Percentiles rank a stretch among this genome's conserved stretches.
These are phyloP conservation scores for Porites evermanni DNA, from an alignment of 92 coral and sea anemone genomes.

Conservation along the genomic window DNA sequence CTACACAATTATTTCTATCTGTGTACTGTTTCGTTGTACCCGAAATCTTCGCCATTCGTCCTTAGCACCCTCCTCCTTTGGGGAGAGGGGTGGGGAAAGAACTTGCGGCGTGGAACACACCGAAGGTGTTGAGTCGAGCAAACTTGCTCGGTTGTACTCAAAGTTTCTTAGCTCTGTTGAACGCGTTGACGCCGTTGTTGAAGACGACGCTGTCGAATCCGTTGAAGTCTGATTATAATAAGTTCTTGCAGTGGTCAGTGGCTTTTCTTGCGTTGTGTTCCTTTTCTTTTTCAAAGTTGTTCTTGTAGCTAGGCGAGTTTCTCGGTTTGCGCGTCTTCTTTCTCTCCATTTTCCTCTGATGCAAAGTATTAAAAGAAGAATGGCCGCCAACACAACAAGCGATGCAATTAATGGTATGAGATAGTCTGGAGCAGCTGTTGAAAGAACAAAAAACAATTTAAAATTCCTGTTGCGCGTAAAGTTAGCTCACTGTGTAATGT, in stretches of 20 bases:
- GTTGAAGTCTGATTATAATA: constrained; percentile 89
- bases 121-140: constrained; percentile 81
- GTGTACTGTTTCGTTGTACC: constrained; percentile 90
- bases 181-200: constrained; percentile 80
- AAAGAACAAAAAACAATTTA: neutral
- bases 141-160: constrained; percentile 88
- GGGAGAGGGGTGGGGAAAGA: constrained; percentile 94
- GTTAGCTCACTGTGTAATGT: constrained; percentile 1
- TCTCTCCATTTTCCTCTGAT: constrained; percentile 93
- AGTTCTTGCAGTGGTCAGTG: constrained; percentile 65
- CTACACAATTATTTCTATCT: constrained; percentile 92
- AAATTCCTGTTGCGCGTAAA: too few species aligned
- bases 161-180: constrained; percentile 94
- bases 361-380: constrained; percentile 82
- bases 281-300: constrained; percentile 80
- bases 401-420: constrained; percentile 95
- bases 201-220: constrained; percentile 81
- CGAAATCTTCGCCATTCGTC: constrained; percentile 99
- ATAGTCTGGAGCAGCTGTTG: constrained; percentile 83
- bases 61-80: constrained; percentile 95
- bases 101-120: constrained; percentile 88
- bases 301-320: constrained; percentile 74
- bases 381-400: constrained; percentile 92
- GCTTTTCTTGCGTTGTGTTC: constrained; percentile 70
- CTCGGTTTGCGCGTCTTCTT: constrained; percentile 71